These are phyloP conservation scores for Emys orbicularis DNA, from an alignment of 2,797 vertebrate genomes.

Conservation along the genomic window DNA sequence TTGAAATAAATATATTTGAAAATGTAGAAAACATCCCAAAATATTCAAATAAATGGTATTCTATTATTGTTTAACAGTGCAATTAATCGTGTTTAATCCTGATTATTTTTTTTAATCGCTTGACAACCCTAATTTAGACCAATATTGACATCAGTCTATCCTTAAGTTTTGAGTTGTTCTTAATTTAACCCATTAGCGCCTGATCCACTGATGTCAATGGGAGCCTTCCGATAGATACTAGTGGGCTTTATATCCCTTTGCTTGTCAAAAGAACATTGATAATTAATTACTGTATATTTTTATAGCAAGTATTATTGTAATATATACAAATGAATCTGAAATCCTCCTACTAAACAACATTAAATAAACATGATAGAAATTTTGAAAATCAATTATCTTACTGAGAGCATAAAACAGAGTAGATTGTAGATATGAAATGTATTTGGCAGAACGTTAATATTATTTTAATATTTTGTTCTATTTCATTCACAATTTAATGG, in stretches of 20 bases:
- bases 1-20: too few relatives aligned
- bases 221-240: not conserved
- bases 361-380: not conserved
- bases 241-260: not conserved
- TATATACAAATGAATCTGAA: accelerated
- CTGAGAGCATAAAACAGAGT: not conserved
- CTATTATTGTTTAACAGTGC: too few relatives aligned
- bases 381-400: not conserved
- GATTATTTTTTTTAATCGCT: too few relatives aligned
- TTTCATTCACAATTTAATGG: not conserved
- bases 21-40: too few relatives aligned
- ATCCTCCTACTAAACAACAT: not conserved
- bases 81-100: too few relatives aligned
- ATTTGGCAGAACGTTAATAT: not conserved
- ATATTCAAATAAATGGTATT: too few relatives aligned
- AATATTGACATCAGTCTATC: accelerated
- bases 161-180: not conserved
- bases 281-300: not conserved
- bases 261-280: not conserved
- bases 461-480: not conserved
- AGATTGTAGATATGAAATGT: not conserved
- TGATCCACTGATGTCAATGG: accelerated
- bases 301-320: not conserved
- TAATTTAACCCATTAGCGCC: not conserved
- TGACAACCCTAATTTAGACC: not conserved